Percentiles rank a stretch among this genome's conserved stretches.
Evolutionary conservation across 92 coral and sea anemone genomes (phyloP).

Genomic region (Metridium senile): DNA sequence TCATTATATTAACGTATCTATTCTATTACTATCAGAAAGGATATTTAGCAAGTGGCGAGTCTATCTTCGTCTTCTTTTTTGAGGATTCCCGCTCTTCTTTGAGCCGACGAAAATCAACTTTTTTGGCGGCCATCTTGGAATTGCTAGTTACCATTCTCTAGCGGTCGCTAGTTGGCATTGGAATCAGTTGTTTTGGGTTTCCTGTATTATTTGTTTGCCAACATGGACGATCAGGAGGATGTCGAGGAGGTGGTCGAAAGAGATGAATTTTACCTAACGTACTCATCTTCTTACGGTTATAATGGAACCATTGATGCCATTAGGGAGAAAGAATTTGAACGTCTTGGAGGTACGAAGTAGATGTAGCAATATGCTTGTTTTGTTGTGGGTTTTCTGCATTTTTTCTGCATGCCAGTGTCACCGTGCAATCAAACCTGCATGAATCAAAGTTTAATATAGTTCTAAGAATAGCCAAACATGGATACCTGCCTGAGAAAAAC

Average conservation of each 20-base stretch:
- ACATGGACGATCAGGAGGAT: slow-evolving; percentile 14
- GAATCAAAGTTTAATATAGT: no score
- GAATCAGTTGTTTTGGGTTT: no score
- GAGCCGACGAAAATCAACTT: slow-evolving; percentile 78
- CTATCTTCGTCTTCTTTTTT: slow-evolving; percentile 75
- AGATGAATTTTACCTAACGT: slow-evolving; percentile 47
- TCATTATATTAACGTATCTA: neutral
- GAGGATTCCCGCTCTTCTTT: slow-evolving; percentile 68
- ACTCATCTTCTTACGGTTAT: slow-evolving; percentile 65
- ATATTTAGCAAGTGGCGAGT: slow-evolving; percentile 94
- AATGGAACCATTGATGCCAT: slow-evolving; percentile 60
- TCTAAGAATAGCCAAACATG: no score
- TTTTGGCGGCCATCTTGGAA: slow-evolving; percentile 85
- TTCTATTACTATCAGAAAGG: slow-evolving; percentile 38
- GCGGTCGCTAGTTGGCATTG: no score
- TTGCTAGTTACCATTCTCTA: slow-evolving; percentile 24
- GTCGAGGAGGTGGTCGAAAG: slow-evolving; percentile 33
- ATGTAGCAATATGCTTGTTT: neutral
- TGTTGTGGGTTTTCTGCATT: no score
- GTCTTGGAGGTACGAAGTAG: slow-evolving; percentile 62
- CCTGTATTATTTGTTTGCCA: slow-evolving; percentile 15
- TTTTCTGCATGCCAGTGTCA: no score
- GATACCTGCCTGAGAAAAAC: no score
- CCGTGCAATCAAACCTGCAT: no score
- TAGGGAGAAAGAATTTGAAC: slow-evolving; percentile 73